Percentiles rank a stretch among this genome's conserved stretches.
phyloP scores from a whole-genome alignment of 2,113 vertebrate species.

The human region GRCh38 chr15:39087001-39087500 shows the following conservation, averaged over 20 bases:
- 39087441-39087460: neutral
- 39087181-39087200: neutral
- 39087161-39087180: neutral
- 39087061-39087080: constrained; percentile 40
- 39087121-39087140: constrained; percentile 47
- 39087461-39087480: neutral
- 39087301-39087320: neutral
- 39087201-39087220: neutral
- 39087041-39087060: neutral
- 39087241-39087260: neutral
- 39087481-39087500: neutral
- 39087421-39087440: neutral
- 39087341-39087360: neutral
- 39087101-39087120: neutral
- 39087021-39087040: constrained; percentile 5
- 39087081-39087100: constrained; percentile 23
- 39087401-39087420: neutral
- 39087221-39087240: neutral
- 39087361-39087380: neutral
- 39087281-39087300: no score
- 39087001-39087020: neutral
- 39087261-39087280: neutral
- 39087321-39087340: neutral
- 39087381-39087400: neutral
- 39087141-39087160: neutral